Base-by-base conservation (phyloP, 2,113 vertebrate species). In the Salvelinus sp. region DNA sequence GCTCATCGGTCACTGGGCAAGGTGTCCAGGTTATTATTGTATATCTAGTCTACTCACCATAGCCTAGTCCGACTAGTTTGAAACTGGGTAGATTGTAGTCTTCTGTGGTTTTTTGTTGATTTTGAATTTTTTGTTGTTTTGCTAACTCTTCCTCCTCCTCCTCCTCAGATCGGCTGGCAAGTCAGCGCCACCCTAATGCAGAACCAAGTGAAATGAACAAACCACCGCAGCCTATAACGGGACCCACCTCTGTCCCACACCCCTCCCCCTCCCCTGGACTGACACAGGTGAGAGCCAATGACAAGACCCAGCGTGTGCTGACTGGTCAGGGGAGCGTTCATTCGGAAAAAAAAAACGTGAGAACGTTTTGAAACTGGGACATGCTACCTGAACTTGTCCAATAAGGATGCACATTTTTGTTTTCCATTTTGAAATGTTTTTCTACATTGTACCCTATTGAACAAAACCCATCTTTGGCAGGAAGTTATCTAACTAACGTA, bases 171-270 rank as follows among this genome's bases (percentile, higher is more conserved):
- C 90, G 91, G 90, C 77, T 92, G 88, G 89, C 89, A 90, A 83
- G 87, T 89, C 85, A 87, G 90, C 92, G 95, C 95, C 94, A 95
- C 94, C 95, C 92, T 93, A 93, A 99, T 99, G 98, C 94, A 94
- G 94, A 95, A 96, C 93, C 96, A 96, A 95, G 94, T 97, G 98
- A 98, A 97, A 99, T 98, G 98, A 99, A 97, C 94, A 99, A 98
- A 96, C 95, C 96, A 93, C 96, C 97, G 92, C 97, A 98, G 95
- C 94, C 97, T 95, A 95, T 98, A 96, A 94, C 95, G 95, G 96
- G 95, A 95, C 92, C 95, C 88, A 93, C 95, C 72, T 93, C 95
- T 86, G 95, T 96, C 95, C 96, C 97, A 86, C 97, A 95, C 92
- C 97, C 93, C 75, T 91, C 97, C 93, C 96, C 96, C 71, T 99